A percentile compares a stretch with the other conserved stretches of the same genome.
These are phyloP conservation scores for Rutpela maculata DNA, from an alignment of 2,888 invertebrate species.

Conservation along the genomic window DNA sequence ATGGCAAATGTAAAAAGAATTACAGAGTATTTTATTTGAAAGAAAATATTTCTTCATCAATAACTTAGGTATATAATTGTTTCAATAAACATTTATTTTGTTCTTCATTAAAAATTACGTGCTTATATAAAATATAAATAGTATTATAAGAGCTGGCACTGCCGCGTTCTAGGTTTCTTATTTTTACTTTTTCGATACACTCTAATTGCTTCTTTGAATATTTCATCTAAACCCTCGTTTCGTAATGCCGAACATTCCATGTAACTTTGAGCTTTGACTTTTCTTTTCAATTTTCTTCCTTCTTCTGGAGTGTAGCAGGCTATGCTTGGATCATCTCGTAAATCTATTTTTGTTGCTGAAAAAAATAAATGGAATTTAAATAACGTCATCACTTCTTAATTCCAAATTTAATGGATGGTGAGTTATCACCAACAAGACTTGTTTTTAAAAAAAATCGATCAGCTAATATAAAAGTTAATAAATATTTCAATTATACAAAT, in stretches of 20 bases:
- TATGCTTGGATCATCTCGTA: constrained; percentile 77
- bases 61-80: no score
- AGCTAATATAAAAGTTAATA: no score
- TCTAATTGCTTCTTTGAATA: constrained; percentile 70
- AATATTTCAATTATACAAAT: no score
- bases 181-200: constrained; percentile 63
- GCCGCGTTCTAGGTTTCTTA: constrained; percentile 55
- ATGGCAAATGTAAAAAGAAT: not conserved
- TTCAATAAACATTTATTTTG: not conserved
- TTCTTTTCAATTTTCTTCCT: constrained; percentile 86
- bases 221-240: constrained; percentile 68
- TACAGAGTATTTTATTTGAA: constrained; percentile 32
- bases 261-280: constrained; percentile 69
- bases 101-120: not conserved
- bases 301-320: constrained; percentile 82
- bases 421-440: no score
- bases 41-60: not conserved
- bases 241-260: constrained; percentile 71
- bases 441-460: no score
- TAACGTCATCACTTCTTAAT: no score
- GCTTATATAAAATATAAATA: constrained; percentile 6
- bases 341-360: constrained; percentile 88
- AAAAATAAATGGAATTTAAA: constrained; percentile 49
- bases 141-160: constrained; percentile 53
- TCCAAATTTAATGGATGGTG: no score